Evolutionary conservation across 30 jellyfish, hydroid and myxozoan genomes (phyloP).

Genomic region (Chrysaora quinquecirrha): DNA sequence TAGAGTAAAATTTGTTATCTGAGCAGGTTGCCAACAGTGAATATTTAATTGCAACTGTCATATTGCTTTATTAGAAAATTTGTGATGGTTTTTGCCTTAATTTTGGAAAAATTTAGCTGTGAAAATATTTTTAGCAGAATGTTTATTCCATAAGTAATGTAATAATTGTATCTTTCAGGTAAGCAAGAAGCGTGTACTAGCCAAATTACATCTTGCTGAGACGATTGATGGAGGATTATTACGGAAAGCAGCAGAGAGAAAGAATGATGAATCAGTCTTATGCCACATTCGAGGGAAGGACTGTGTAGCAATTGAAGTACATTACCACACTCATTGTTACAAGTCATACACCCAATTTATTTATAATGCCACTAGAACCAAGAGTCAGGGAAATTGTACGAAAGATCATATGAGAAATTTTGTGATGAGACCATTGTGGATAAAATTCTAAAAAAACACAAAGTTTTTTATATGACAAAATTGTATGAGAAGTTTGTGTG

Average conservation of each 20-base stretch:
- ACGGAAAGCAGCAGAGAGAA: conserved; percentile 3
- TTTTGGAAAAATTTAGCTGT: background rate
- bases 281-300: conserved; percentile 2
- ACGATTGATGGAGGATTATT: background rate
- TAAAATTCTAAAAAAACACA: background rate
- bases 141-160: background rate
- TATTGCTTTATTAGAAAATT: background rate
- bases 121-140: background rate
- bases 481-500: background rate
- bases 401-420: background rate
- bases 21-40: conserved; percentile 6
- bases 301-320: conserved; percentile 2
- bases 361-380: conserved; percentile 1
- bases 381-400: conserved; percentile 9
- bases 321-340: conserved; percentile 1
- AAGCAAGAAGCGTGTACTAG: conserved; percentile 1
- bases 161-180: background rate
- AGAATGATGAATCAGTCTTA: background rate
- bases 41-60: background rate
- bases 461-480: background rate
- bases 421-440: background rate
- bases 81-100: background rate
- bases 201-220: conserved; percentile 2
- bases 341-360: background rate
- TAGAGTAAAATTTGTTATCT: background rate